Percentiles rank a stretch among this genome's conserved stretches.
Conservation (phyloP, 2,797 vertebrate genomes). For the Rachycentron canadum region DNA sequence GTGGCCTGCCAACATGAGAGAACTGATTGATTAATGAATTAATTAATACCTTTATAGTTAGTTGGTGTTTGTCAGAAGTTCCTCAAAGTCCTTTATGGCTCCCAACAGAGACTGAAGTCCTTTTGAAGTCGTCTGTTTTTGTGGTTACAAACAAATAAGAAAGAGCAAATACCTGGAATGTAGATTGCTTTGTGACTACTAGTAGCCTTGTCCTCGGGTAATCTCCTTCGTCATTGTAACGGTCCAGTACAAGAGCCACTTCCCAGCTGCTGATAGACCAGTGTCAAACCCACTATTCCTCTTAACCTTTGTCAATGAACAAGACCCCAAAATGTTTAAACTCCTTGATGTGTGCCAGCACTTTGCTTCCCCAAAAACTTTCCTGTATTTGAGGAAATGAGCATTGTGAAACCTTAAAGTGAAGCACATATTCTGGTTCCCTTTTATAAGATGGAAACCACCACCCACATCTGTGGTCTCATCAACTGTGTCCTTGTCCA, state of each 20-base stretch:
- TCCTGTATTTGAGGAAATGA: too few species aligned
- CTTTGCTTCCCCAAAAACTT: neutral
- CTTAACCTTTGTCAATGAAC: neutral
- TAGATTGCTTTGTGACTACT: neutral
- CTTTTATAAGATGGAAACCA: neutral
- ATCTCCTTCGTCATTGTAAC: neutral
- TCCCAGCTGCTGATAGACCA: neutral
- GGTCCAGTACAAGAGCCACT: neutral
- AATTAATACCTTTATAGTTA: too few species aligned
- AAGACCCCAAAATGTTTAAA: neutral
- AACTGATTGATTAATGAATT: too few species aligned
- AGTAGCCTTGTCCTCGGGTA: neutral
- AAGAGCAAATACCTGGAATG: too few species aligned
- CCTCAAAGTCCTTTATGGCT: too few species aligned
- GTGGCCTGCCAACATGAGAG: too few species aligned
- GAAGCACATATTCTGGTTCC: neutral
- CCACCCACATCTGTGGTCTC: neutral
- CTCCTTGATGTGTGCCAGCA: neutral
- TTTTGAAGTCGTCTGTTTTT: neutral
- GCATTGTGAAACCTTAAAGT: neutral
- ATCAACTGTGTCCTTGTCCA: neutral
- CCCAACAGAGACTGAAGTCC: too few species aligned
- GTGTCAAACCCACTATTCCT: neutral
- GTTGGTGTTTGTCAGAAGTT: too few species aligned
- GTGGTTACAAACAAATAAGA: neutral